Evolutionary conservation across 2,888 invertebrate species (phyloP), one percentile per base, ranked within the genome.

Genomic region (Drosophila nigritarsus): DNA sequence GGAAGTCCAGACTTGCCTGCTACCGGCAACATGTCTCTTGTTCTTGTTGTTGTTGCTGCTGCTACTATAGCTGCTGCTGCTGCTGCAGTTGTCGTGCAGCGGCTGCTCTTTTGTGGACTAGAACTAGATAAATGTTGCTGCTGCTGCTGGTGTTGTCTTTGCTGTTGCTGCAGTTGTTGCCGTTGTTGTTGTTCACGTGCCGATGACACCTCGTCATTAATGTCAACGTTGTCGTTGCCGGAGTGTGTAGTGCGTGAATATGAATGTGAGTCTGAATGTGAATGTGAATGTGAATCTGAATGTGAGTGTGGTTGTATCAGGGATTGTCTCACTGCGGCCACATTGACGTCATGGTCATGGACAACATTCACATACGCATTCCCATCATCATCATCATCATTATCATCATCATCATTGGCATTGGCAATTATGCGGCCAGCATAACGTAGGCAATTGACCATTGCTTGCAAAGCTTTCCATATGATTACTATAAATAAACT

Each of bases 181-280:
- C 62, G 67, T 2, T 68, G 77, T 55, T 75, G 82, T 54, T 80
- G 79, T 76, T 90, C 91, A 79, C 87, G 87, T 87, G 81, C 81
- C 89, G 80, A 83, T 87, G 90, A 92, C 91, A 91, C 90, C 90
- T 92, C 82, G 81, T 91, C 89, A 90, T 88, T 85, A 85, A 73
- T 75, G 80, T 80, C 75, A 80, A 69, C 76, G 85, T 79, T 66
- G 75, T 62, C n/a, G 24, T 34, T 29, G 51, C 42, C 45, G 45
- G 48, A 53, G 64, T 65, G 79, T 75, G 75, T 55, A 54, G 53
- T 61, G 65, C 63, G 70, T 70, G 61, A n/a, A 36, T 74, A 29
- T 65, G 59, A 3, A 54, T 65, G 54, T 65, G 45, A 4, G 11
- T 50, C 51, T 55, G 40, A n/a, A 2, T 53, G 48, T 24, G 27